Conservation (phyloP, 2,888 invertebrate species). For the Prenolepis imparis region DNA sequence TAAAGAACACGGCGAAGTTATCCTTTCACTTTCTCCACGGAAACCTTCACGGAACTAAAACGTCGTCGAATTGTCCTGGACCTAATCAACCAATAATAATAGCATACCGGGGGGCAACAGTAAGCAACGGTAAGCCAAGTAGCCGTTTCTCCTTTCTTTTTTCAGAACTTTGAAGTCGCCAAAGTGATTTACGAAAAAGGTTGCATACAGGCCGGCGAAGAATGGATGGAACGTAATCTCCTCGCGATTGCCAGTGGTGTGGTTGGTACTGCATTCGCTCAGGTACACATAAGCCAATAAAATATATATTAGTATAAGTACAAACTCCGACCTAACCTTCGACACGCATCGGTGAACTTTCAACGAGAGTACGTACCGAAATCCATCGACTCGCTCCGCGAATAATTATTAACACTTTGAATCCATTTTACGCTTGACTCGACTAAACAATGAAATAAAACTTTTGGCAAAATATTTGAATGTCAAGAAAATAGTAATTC, state of each 20-base stretch:
- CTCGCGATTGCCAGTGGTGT: constrained; percentile 96
- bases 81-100: constrained; percentile 55
- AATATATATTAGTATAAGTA: constrained; percentile 33
- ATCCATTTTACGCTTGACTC: neutral
- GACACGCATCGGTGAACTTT: constrained; percentile 29
- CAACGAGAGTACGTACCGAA: neutral
- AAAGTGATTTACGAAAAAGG: constrained; percentile 97
- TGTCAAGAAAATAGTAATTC: neutral
- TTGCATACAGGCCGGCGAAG: constrained; percentile 97
- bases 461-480: neutral
- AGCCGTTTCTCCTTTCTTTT: constrained; percentile 77
- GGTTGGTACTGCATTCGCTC: constrained; percentile 96
- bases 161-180: constrained; percentile 92
- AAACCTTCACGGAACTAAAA: constrained; percentile 41
- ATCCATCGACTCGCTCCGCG: neutral
- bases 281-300: constrained; percentile 89
- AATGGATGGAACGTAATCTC: constrained; percentile 98
- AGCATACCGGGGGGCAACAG: constrained; percentile 29
- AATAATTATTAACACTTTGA: constrained; percentile 35
- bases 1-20: constrained; percentile 30
- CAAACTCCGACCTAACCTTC: constrained; percentile 1
- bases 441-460: neutral
- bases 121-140: constrained; percentile 75
- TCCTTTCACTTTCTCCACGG: constrained; percentile 41
- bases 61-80: constrained; percentile 52